phyloP scores from a whole-genome alignment of 53 echinoderm and acorn worm genomes.

The Zoroaster sp. region DNA sequence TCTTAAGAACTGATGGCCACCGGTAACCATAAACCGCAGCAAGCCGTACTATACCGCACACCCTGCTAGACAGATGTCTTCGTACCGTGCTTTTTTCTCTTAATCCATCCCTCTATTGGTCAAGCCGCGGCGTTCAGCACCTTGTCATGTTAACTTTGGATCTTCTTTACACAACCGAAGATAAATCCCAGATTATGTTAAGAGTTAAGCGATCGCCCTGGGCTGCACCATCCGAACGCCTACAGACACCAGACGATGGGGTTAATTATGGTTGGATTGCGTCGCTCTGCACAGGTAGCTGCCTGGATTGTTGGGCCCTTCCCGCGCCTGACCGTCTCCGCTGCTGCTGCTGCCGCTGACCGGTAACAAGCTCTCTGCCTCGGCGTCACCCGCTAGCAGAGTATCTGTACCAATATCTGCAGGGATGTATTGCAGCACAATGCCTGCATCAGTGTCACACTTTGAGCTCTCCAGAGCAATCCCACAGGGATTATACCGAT shows the following conservation, averaged over 20 bases:
- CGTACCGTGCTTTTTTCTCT: neutral
- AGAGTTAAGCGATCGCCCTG: neutral
- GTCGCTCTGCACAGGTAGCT: slow-evolving; percentile 26
- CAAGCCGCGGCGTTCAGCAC: neutral
- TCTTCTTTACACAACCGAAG: slow-evolving; percentile 19
- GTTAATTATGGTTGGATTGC: neutral
- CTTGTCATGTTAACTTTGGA: neutral
- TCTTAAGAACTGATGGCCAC: too few relatives aligned
- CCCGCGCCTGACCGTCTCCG: neutral
- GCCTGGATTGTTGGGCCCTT: slow-evolving; percentile 20
- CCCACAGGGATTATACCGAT: neutral
- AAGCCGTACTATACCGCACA: neutral
- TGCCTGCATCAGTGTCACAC: neutral
- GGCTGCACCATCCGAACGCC: neutral
- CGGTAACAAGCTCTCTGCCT: neutral
- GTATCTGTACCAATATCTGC: neutral
- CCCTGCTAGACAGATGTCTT: neutral
- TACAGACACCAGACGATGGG: neutral
- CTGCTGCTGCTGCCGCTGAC: neutral
- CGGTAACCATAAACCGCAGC: neutral
- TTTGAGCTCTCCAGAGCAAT: neutral
- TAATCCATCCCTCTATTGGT: neutral
- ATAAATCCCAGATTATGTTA: neutral
- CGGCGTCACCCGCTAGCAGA: neutral
- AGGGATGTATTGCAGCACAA: neutral